Evolutionary conservation across 1,140 invertebrate genomes (phyloP), one percentile per base, ranked within the genome.

Genomic region (Hermetia illucens): DNA sequence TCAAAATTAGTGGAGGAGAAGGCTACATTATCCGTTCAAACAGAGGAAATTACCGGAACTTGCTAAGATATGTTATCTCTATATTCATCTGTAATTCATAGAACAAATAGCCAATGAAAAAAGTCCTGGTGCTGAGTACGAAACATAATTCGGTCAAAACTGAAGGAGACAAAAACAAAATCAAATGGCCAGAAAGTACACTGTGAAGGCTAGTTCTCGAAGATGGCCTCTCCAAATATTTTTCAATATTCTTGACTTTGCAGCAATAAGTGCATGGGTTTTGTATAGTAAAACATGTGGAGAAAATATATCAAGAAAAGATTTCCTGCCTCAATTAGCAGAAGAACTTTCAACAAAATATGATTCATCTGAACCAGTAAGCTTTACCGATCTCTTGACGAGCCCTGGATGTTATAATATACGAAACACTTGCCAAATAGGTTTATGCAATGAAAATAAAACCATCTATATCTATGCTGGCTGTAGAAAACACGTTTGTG

Each of bases 21-120:
- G 12, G 35, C 50, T 25, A 53, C 49, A 20, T 33, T 44, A 34
- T 37, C 58, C 61, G 62, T 36, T 53, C 39, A 52, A 51, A 36
- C 62, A 62, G 40, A 20, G 21, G 8, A 8, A 45, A 45, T 24
- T 44, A 36, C 39, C 47, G 9, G 6, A 24, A 36, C 5, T 38
- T 20, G 36, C 19, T 46, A 49, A 38, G 40, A 44, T 30, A 39
- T 40, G 13, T 32, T 46, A 30, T 6, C 19, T 24, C 39, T 21
- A 22, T 44, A 31, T 40, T 46, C 39, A 5, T 36, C 37, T 10
- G 19, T 30, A 10, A 18, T 48, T 21, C 43, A 41, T 31, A 46
- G 39, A 46, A 19, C 39, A 40, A 36, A 44, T 32, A 13, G 36
- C 27, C 36, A 25, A 47, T 36, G 15, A 16, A 35, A 35, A 18